phyloP scores from a whole-genome alignment of 2,888 invertebrate genomes.

The Notodonta ziczac region DNA sequence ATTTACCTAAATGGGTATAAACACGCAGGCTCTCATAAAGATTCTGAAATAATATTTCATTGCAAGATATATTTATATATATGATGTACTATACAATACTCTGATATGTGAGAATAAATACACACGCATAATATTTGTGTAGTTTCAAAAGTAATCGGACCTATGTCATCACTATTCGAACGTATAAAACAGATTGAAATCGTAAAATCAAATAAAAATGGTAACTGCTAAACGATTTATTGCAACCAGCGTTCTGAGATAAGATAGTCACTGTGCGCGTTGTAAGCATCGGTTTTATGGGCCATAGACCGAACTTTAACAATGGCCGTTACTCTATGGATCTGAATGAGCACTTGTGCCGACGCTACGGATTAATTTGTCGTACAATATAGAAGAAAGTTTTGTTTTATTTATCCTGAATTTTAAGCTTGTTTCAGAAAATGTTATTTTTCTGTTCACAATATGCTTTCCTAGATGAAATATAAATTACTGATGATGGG shows the following conservation, averaged over 20 bases:
- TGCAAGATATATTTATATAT: no score
- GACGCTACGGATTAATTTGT: slow-evolving; percentile 22
- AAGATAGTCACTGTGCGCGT: slow-evolving; percentile 35
- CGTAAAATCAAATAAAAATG: slow-evolving; percentile 7
- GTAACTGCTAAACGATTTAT: slow-evolving; percentile 8
- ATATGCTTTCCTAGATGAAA: background rate
- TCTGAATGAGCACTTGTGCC: slow-evolving; percentile 30
- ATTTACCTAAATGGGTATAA: no score
- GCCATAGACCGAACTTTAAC: slow-evolving; percentile 45
- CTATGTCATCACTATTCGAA: background rate
- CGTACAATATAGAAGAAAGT: slow-evolving; percentile 1
- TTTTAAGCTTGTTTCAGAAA: background rate
- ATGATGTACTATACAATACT: no score
- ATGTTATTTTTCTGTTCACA: background rate
- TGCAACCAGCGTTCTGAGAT: slow-evolving; percentile 27
- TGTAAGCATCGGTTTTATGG: slow-evolving; percentile 46
- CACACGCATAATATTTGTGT: background rate
- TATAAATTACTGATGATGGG: no score
- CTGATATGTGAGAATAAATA: background rate
- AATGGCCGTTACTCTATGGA: slow-evolving; percentile 41
- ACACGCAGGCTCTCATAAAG: no score
- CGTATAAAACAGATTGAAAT: slow-evolving; percentile 6
- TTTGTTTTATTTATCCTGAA: background rate
- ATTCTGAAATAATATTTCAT: no score
- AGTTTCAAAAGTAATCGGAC: background rate